Conservation (phyloP, 2,113 vertebrate species). For the Dicrurus megarhynchus region DNA sequence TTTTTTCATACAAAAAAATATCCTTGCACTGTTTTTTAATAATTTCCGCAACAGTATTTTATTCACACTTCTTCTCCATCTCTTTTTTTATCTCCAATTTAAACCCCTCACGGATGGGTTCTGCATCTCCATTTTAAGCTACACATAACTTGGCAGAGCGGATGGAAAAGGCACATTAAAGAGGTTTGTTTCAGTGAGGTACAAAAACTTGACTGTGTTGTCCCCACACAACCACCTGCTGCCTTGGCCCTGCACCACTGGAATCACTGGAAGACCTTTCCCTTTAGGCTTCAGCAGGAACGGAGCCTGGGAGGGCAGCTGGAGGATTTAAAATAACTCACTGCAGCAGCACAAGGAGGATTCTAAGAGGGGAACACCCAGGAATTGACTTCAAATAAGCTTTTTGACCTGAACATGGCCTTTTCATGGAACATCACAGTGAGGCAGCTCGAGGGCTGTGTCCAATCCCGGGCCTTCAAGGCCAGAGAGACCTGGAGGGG, state of each 20-base stretch:
- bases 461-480: neutral
- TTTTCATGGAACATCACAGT: fast-evolving
- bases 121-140: neutral
- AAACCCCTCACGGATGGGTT: fast-evolving
- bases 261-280: neutral
- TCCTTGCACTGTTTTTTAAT: neutral
- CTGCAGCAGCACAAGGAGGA: neutral
- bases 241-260: neutral
- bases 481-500: neutral
- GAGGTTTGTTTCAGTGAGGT: neutral
- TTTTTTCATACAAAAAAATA: neutral
- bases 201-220: neutral
- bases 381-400: neutral
- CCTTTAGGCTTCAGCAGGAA: neutral
- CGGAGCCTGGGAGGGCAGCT: fast-evolving
- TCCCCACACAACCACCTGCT: fast-evolving
- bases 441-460: too few relatives aligned
- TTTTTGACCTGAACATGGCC: neutral
- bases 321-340: neutral
- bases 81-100: neutral
- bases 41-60: neutral
- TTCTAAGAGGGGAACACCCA: too few relatives aligned
- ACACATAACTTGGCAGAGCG: neutral
- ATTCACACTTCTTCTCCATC: neutral
- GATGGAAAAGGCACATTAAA: neutral